Evolutionary conservation across 1,140 invertebrate species (phyloP).

Genomic region (Bombus fervidus): DNA sequence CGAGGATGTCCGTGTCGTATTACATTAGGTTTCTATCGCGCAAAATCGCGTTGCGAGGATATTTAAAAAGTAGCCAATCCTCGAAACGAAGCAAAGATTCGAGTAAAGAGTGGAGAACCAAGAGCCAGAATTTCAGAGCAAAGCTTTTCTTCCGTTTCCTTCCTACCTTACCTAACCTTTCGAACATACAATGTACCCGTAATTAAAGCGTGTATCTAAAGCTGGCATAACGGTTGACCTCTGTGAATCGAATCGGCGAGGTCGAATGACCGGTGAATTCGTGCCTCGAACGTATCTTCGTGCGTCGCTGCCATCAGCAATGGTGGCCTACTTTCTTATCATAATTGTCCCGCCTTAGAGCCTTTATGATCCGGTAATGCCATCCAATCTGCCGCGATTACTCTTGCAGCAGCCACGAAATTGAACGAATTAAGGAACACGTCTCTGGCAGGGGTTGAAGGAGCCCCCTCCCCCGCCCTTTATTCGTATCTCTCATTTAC

Average conservation of each 20-base stretch:
- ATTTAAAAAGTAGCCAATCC: neutral
- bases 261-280: conserved; percentile 17
- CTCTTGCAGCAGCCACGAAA: conserved; percentile 62
- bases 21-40: neutral
- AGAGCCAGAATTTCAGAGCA: no score
- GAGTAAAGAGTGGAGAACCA: no score
- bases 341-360: conserved; percentile 53
- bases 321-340: conserved; percentile 58
- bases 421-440: conserved; percentile 67
- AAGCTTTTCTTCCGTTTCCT: no score
- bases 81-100: no score
- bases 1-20: no score
- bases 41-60: no score
- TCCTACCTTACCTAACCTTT: neutral
- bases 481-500: conserved; percentile 38
- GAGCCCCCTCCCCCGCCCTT: neutral
- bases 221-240: neutral
- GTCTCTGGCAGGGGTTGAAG: conserved; percentile 31
- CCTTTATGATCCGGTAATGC: conserved; percentile 63
- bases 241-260: neutral
- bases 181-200: neutral
- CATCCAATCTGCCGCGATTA: conserved; percentile 62
- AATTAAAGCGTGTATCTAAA: conserved; percentile 2
- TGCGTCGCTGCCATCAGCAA: conserved; percentile 47
- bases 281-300: conserved; percentile 12